Conservation (phyloP, 92 coral and sea anemone species). For the Epizoanthus ramosus region DNA sequence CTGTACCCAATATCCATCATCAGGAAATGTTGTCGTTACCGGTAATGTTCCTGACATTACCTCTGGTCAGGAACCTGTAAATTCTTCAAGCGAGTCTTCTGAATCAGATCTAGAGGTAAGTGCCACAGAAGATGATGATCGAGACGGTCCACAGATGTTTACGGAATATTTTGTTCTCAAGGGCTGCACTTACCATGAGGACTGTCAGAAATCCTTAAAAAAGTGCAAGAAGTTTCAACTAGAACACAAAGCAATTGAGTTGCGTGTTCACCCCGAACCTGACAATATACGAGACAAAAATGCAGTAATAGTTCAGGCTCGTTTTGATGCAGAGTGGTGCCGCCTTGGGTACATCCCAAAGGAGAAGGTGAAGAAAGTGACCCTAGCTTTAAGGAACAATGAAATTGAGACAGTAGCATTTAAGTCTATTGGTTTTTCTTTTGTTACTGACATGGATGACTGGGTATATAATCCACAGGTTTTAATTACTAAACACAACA, state of each 20-base stretch:
- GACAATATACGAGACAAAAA: conserved; percentile 43
- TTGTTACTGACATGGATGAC: conserved; percentile 13
- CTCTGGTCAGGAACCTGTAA: no score
- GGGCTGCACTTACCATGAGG: conserved; percentile 46
- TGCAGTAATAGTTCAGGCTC: conserved; percentile 32
- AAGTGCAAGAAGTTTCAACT: conserved; percentile 29
- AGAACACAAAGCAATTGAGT: background rate
- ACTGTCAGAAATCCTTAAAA: conserved; percentile 28
- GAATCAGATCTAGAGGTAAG: conserved; percentile 12
- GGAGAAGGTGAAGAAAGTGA: conserved; percentile 15
- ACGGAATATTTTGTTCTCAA: conserved; percentile 38
- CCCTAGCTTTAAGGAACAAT: conserved; percentile 10
- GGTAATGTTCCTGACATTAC: no score
- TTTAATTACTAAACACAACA: background rate
- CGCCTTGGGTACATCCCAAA: conserved; percentile 30
- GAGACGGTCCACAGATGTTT: background rate
- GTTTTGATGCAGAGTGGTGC: background rate
- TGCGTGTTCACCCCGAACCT: conserved; percentile 27
- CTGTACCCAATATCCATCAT: background rate
- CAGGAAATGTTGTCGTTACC: background rate
- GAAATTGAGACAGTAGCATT: conserved; percentile 26
- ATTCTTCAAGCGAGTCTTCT: background rate
- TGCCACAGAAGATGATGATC: background rate
- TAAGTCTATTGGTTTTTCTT: conserved; percentile 19
- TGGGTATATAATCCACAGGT: conserved; percentile 14